These are phyloP conservation scores for Styela clava DNA, from an alignment of 23 tunicate species.

Conservation along the genomic window DNA sequence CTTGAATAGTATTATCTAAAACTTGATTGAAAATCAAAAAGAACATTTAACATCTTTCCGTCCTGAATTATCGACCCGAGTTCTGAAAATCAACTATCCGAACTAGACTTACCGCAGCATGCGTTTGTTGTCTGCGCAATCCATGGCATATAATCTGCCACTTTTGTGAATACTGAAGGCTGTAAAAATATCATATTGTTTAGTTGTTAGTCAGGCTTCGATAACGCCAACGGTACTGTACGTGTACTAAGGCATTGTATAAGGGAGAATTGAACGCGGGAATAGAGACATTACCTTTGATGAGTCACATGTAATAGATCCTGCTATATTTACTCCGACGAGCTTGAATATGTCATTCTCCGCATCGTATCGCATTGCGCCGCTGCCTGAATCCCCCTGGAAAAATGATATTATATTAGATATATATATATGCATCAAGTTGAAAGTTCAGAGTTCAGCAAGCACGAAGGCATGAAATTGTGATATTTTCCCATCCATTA, in stretches of 20 bases:
- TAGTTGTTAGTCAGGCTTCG: too few species aligned
- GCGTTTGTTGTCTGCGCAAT: slow-evolving; percentile 63
- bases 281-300: slow-evolving; percentile 25
- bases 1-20: too few species aligned
- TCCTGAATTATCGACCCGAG: too few species aligned
- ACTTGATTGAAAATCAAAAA: too few species aligned
- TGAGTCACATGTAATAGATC: slow-evolving; percentile 55
- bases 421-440: too few species aligned
- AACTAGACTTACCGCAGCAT: slow-evolving; percentile 75
- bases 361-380: slow-evolving; percentile 49
- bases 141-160: slow-evolving; percentile 64
- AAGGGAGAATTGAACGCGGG: not conserved
- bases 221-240: too few species aligned
- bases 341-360: slow-evolving; percentile 37
- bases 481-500: too few species aligned
- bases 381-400: slow-evolving; percentile 90
- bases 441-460: too few species aligned
- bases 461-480: too few species aligned
- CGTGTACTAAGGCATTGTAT: too few species aligned
- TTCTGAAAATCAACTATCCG: too few species aligned
- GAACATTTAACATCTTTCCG: too few species aligned
- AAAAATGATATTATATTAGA: not conserved
- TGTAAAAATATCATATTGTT: slow-evolving; percentile 30
- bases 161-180: slow-evolving; percentile 68
- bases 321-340: slow-evolving; percentile 75